Percentiles rank a stretch among this genome's conserved stretches.
Conservation (phyloP, 2,797 vertebrate genomes). For the Poecilia gillii region DNA sequence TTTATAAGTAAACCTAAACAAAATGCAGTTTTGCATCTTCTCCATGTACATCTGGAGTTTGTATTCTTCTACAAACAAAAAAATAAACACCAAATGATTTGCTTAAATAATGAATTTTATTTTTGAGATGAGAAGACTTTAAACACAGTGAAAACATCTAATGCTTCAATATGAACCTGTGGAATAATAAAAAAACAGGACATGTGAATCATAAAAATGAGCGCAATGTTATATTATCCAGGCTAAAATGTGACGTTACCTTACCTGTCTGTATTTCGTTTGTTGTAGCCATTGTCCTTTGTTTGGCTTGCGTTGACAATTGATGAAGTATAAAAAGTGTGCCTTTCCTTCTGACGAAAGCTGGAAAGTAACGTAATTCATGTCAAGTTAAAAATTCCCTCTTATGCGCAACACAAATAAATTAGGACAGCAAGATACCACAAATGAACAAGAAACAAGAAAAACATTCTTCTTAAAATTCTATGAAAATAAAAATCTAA, state of each 20-base stretch:
- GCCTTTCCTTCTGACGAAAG: constrained; percentile 43
- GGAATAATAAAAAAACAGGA: constrained; percentile 21
- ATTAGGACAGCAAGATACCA: not conserved
- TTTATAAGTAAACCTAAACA: not conserved
- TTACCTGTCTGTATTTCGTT: constrained; percentile 55
- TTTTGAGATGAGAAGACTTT: constrained; percentile 3
- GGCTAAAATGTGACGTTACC: not conserved
- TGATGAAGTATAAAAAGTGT: constrained; percentile 13
- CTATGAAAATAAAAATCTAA: not conserved
- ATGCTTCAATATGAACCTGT: constrained; percentile 58
- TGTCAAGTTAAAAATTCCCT: not conserved
- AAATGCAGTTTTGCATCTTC: not conserved
- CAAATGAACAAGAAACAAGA: not conserved
- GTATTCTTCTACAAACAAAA: constrained; percentile 23
- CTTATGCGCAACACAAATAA: not conserved
- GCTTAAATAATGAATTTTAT: constrained; percentile 6
- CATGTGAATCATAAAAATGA: constrained; percentile 3
- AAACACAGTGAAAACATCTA: constrained; percentile 21
- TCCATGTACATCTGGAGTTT: not conserved
- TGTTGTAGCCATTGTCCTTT: constrained; percentile 45
- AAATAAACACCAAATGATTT: constrained; percentile 3
- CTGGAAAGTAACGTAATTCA: constrained; percentile 36
- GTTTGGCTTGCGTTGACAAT: constrained; percentile 17
- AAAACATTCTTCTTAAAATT: not conserved
- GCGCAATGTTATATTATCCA: not conserved